phyloP scores from a whole-genome alignment of 2,797 vertebrate genomes.

The Varecia variegata region DNA sequence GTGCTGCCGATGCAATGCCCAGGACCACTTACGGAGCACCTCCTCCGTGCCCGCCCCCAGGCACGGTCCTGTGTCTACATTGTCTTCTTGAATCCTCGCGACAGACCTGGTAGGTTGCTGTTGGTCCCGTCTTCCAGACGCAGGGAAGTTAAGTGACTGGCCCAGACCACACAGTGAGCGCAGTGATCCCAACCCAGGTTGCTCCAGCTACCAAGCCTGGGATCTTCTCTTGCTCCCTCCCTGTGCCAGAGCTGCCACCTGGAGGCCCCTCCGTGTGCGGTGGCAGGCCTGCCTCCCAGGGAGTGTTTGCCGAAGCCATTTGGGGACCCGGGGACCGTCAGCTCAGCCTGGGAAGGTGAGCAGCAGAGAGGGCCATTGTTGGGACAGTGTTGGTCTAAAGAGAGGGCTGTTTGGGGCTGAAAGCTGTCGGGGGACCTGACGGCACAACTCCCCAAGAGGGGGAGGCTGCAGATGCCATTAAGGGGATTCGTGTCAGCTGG shows the following conservation, averaged over 20 bases:
- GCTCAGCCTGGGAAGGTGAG: not conserved
- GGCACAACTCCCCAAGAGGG: not conserved
- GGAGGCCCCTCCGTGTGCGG: fast-evolving
- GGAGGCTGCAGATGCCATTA: not conserved
- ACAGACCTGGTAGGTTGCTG: not conserved
- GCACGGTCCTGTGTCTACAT: not conserved
- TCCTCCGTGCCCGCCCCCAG: not conserved
- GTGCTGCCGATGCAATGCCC: too few species aligned
- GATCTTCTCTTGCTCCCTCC: not conserved
- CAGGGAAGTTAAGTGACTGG: not conserved
- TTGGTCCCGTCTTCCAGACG: slow-evolving; percentile 44
- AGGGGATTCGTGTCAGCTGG: not conserved
- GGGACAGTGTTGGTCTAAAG: not conserved
- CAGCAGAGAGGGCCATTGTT: not conserved
- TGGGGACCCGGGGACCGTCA: not conserved
- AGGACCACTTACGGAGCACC: not conserved
- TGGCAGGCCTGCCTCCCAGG: not conserved
- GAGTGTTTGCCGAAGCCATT: not conserved
- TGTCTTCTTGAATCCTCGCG: slow-evolving; percentile 18
- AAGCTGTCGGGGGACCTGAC: slow-evolving; percentile 15
- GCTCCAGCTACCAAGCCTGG: too few species aligned
- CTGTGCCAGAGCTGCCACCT: not conserved
- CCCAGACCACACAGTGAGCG: not conserved
- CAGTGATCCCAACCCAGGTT: not conserved
- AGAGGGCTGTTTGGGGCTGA: slow-evolving; percentile 53